These are phyloP conservation scores for Etheostoma spectabile DNA, from an alignment of 2,113 vertebrate genomes.

Conservation along the genomic window DNA sequence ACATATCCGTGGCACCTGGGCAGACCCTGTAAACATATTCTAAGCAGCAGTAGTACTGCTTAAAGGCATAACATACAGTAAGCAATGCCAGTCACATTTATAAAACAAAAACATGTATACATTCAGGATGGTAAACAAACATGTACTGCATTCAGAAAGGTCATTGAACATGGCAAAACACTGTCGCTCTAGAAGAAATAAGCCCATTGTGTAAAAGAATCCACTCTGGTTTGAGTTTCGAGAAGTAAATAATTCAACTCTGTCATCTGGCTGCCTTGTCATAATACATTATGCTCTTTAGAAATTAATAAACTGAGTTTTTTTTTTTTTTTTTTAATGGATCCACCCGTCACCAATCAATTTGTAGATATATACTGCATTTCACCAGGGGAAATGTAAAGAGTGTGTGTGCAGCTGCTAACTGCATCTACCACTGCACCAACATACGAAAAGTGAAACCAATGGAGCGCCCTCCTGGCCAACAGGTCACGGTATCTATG, in stretches of 20 bases:
- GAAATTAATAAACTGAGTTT: neutral
- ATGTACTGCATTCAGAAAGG: constrained; percentile 22
- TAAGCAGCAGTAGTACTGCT: neutral
- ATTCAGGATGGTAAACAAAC: constrained; percentile 33
- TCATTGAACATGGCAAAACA: constrained; percentile 48
- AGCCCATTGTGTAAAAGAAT: constrained; percentile 42
- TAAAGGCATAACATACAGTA: neutral
- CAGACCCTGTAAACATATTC: constrained; percentile 13
- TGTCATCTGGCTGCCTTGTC: constrained; percentile 10
- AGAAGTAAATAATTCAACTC: constrained; percentile 70
- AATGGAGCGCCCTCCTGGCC: neutral
- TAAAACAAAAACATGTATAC: constrained; percentile 17
- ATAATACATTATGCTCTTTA: neutral
- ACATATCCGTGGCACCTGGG: constrained; percentile 8
- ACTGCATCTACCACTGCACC: constrained; percentile 12
- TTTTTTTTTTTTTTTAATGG: neutral
- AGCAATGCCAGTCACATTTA: neutral
- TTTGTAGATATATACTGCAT: neutral
- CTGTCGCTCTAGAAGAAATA: constrained; percentile 28
- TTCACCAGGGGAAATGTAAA: neutral
- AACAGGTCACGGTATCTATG: neutral
- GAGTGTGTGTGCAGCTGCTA: neutral
- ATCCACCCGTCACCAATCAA: neutral
- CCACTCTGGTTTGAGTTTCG: constrained; percentile 45
- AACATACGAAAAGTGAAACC: neutral